phyloP scores from a whole-genome alignment of 2,113 vertebrate genomes.

The Sylvia atricapilla region DNA sequence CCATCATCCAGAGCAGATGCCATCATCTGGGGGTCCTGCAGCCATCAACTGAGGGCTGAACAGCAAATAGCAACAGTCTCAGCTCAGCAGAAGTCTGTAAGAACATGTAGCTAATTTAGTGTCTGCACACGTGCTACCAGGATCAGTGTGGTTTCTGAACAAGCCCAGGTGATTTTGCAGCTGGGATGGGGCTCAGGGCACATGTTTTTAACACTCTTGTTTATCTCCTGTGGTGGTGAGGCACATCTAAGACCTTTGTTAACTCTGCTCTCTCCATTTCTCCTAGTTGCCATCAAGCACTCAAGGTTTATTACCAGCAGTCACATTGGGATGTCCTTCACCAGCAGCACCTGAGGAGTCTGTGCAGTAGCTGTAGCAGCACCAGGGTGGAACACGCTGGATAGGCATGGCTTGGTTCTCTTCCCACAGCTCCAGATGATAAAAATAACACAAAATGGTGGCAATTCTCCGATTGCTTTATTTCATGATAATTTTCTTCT shows the following conservation, averaged over 20 bases:
- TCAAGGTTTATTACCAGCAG: background rate
- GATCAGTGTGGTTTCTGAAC: background rate
- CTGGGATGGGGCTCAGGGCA: background rate
- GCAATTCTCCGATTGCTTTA: conserved; percentile 2
- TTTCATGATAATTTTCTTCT: conserved; percentile 15
- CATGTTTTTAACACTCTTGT: background rate
- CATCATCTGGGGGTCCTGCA: background rate
- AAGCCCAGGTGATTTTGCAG: background rate
- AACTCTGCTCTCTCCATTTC: background rate
- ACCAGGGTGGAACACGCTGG: too few species aligned
- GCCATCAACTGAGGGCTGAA: background rate
- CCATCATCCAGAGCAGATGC: background rate
- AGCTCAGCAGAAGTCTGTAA: background rate
- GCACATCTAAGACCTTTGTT: background rate
- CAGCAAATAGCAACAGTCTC: background rate
- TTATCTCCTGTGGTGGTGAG: background rate
- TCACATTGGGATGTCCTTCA: fast-evolving
- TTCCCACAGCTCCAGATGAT: background rate
- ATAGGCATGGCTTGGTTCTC: fast-evolving
- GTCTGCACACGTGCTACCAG: fast-evolving
- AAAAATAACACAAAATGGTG: background rate
- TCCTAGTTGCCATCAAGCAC: background rate
- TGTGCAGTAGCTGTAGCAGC: background rate
- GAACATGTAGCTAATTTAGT: fast-evolving
- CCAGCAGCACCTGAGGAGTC: background rate